Percentiles rank a stretch among this genome's conserved stretches.
These are phyloP conservation scores for Benitochromis conjunctus DNA, from an alignment of 2,113 vertebrate genomes.

Conservation along the genomic window DNA sequence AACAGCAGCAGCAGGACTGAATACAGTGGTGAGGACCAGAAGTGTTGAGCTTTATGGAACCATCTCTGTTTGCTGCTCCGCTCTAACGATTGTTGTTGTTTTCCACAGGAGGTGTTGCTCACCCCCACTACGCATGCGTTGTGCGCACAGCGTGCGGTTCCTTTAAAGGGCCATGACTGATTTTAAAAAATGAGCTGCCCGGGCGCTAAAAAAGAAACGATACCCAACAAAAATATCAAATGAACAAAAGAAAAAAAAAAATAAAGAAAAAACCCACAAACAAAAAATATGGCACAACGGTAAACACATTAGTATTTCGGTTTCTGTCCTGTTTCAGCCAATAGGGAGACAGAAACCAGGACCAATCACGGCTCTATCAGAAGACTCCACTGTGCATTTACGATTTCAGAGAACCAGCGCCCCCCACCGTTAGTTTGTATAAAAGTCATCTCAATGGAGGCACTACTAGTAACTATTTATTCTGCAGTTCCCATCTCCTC, in stretches of 20 bases:
- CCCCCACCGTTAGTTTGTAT: background rate
- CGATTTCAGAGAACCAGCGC: background rate
- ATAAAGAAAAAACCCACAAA: background rate
- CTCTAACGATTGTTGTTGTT: conserved; percentile 74
- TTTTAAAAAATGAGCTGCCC: background rate
- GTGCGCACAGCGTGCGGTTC: background rate
- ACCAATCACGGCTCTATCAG: background rate
- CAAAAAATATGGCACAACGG: background rate
- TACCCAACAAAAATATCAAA: background rate
- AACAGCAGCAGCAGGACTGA: conserved; percentile 30
- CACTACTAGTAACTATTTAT: background rate
- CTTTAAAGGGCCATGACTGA: background rate
- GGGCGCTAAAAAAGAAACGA: background rate
- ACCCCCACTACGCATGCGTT: conserved; percentile 61
- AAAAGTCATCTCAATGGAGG: background rate
- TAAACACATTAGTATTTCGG: fast-evolving
- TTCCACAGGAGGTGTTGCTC: conserved; percentile 49
- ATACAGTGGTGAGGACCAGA: background rate
- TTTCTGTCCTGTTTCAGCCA: background rate
- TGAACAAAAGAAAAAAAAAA: background rate
- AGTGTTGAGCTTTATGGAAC: conserved; percentile 24
- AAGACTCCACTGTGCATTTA: background rate
- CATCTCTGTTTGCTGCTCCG: conserved; percentile 21
- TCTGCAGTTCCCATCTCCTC: background rate
- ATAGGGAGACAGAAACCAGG: background rate